Evolutionary conservation across 1,140 invertebrate species (phyloP).

Genomic region (Halotydeus destructor): DNA sequence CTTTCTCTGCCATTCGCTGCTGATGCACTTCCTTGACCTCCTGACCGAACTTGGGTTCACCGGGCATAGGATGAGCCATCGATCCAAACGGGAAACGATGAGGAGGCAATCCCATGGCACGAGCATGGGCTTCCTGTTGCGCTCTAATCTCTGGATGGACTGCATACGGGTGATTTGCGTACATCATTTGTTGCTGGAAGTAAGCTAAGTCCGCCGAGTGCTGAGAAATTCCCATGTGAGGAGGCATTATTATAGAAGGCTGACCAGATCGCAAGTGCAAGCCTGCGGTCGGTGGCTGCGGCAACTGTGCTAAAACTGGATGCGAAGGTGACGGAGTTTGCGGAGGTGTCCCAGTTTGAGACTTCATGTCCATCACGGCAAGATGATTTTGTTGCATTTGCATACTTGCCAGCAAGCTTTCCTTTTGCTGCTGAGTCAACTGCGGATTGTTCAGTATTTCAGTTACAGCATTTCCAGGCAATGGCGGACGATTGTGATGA

Average conservation of each 20-base stretch:
- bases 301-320: slow-evolving; percentile 10
- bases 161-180: slow-evolving; percentile 12
- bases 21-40: not conserved
- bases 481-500: slow-evolving; percentile 2
- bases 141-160: slow-evolving; percentile 14
- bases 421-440: slow-evolving; percentile 14
- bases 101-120: slow-evolving; percentile 1
- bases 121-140: slow-evolving; percentile 14
- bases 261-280: slow-evolving; percentile 14
- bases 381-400: slow-evolving; percentile 1
- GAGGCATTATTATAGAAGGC: slow-evolving; percentile 10
- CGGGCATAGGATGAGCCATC: slow-evolving; percentile 1
- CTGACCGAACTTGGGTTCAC: slow-evolving; percentile 12
- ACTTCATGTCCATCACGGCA: too few species aligned
- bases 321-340: slow-evolving; percentile 13
- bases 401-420: not conserved
- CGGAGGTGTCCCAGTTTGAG: not conserved
- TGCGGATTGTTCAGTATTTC: slow-evolving; percentile 3
- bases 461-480: not conserved
- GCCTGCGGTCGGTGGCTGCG: slow-evolving; percentile 4
- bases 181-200: slow-evolving; percentile 17
- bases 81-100: not conserved
- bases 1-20: slow-evolving; percentile 12
- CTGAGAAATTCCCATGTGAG: slow-evolving; percentile 13
- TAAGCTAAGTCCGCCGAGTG: not conserved